Evolutionary conservation across 2,888 invertebrate species (phyloP).

Genomic region (Philereme vetulata): DNA sequence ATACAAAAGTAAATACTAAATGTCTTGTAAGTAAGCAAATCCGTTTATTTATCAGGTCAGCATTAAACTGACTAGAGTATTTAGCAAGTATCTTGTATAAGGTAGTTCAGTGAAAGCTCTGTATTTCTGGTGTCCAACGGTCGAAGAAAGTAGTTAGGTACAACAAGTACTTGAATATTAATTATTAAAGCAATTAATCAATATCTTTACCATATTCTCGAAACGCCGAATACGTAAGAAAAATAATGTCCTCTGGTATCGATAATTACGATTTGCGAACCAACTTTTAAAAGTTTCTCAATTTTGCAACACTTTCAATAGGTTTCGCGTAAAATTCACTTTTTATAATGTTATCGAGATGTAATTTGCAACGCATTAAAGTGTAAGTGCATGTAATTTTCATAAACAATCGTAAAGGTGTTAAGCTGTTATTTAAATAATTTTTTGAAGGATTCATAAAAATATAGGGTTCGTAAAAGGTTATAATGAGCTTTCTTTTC

Average conservation of each 20-base stretch:
- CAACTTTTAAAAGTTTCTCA: not conserved
- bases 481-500: too few relatives aligned
- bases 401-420: slow-evolving; percentile 20
- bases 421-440: slow-evolving; percentile 9
- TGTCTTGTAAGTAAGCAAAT: too few relatives aligned
- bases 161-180: not conserved
- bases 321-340: slow-evolving; percentile 27
- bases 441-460: not conserved
- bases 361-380: slow-evolving; percentile 22
- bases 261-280: not conserved
- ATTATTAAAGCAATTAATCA: slow-evolving; percentile 4
- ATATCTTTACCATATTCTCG: slow-evolving; percentile 30
- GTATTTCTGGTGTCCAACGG: too few relatives aligned
- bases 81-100: too few relatives aligned
- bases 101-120: too few relatives aligned
- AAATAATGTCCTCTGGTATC: not conserved
- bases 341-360: slow-evolving; percentile 11
- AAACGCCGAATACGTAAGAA: slow-evolving; percentile 7
- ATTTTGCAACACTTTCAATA: slow-evolving; percentile 2
- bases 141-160: too few relatives aligned
- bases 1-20: too few relatives aligned
- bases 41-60: too few relatives aligned
- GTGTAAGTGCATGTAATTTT: slow-evolving; percentile 18
- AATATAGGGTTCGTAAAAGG: too few relatives aligned
- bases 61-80: too few relatives aligned